Conservation (phyloP, 2,113 vertebrate genomes). For the Todiramphus chloris region DNA sequence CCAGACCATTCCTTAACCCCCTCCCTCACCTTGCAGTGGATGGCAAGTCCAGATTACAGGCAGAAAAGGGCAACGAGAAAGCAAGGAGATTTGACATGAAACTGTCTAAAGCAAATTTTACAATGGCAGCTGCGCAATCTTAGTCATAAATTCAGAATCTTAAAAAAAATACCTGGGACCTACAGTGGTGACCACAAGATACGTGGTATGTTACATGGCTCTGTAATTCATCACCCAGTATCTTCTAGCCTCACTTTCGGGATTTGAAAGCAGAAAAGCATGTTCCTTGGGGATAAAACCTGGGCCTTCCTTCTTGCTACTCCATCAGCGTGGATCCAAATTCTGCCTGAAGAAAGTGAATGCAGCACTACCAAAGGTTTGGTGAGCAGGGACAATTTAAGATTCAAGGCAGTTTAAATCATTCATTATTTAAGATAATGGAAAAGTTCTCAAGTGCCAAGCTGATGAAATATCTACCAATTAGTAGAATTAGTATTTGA, state of each 20-base stretch:
- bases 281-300: background rate
- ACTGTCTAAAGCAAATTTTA: background rate
- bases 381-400: slow-evolving; percentile 45
- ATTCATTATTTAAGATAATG: slow-evolving; percentile 68
- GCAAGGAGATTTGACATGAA: background rate
- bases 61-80: background rate
- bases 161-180: slow-evolving; percentile 43
- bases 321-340: slow-evolving; percentile 34
- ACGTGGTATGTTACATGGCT: background rate
- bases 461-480: slow-evolving; percentile 64
- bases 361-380: slow-evolving; percentile 16
- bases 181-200: slow-evolving; percentile 11
- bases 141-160: background rate
- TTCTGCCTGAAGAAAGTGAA: background rate
- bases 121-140: background rate
- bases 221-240: background rate
- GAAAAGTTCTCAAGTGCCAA: slow-evolving; percentile 67
- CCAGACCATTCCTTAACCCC: background rate
- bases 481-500: slow-evolving; percentile 62
- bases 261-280: background rate
- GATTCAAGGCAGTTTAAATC: slow-evolving; percentile 59
- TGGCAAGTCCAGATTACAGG: background rate
- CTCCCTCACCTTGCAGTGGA: background rate
- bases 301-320: background rate
- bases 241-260: slow-evolving; percentile 29